Conservation (phyloP, 2,113 vertebrate genomes). For the Aegithalos caudatus region DNA sequence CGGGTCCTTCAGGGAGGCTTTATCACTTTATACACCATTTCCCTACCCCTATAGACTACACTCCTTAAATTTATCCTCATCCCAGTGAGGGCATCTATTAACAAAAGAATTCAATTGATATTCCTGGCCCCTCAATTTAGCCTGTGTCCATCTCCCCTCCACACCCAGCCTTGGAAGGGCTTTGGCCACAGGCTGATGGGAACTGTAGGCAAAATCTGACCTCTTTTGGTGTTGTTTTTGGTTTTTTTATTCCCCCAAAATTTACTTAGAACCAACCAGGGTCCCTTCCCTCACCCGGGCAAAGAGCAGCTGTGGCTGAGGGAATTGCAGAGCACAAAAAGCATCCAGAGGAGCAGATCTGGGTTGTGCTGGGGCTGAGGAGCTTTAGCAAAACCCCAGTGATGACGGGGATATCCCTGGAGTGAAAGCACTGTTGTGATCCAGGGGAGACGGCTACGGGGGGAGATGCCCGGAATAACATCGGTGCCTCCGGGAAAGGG, state of each 20-base stretch:
- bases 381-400: fast-evolving
- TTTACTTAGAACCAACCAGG: no score
- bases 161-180: background rate
- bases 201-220: background rate
- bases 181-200: background rate
- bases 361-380: background rate
- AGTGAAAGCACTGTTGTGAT: background rate
- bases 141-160: background rate
- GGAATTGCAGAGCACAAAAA: fast-evolving
- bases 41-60: fast-evolving
- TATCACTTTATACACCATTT: background rate
- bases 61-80: background rate
- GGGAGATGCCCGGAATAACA: background rate
- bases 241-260: fast-evolving
- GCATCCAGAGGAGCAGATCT: fast-evolving
- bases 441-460: fast-evolving
- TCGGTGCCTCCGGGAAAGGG: background rate
- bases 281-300: fast-evolving
- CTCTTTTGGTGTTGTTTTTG: fast-evolving
- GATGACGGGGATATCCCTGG: background rate
- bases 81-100: background rate
- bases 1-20: background rate
- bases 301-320: background rate
- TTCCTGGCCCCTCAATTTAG: background rate
- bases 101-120: fast-evolving